Evolutionary conservation across 2,888 invertebrate species (phyloP).

Genomic region (Nephrotoma flavescens): DNA sequence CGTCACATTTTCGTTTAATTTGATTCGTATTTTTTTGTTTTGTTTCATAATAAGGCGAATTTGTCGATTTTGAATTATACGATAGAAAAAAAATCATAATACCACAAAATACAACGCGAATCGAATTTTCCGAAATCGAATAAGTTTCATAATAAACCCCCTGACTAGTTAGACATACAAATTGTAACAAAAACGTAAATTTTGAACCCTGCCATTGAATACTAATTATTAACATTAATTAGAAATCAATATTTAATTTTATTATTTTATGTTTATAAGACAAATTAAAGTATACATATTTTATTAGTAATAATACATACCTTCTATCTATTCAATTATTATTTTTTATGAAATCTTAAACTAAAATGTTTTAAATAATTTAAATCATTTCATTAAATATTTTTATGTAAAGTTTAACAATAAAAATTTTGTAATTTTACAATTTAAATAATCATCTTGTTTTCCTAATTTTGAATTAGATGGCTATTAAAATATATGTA

Average conservation of each 20-base stretch:
- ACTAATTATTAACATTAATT: neutral
- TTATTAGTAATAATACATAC: neutral
- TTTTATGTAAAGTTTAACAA: neutral
- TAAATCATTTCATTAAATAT: neutral
- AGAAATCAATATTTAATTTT: neutral
- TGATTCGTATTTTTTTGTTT: no score
- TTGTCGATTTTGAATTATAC: no score
- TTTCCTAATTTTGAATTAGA: neutral
- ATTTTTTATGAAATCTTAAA: neutral
- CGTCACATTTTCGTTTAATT: no score
- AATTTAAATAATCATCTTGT: neutral
- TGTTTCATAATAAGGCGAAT: no score
- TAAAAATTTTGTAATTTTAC: neutral
- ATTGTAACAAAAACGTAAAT: neutral
- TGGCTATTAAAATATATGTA: neutral
- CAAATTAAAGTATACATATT: neutral
- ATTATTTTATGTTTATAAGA: neutral
- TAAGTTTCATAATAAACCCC: no score
- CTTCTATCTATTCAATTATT: neutral
- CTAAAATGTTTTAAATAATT: neutral
- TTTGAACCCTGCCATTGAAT: neutral
- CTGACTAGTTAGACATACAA: neutral
- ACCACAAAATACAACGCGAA: no score
- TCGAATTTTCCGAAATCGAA: no score
- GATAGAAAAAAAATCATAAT: no score